A percentile compares a stretch with the other conserved stretches of the same genome.
Conservation (phyloP, 2,113 vertebrate genomes). For the Microcebus jonahi region DNA sequence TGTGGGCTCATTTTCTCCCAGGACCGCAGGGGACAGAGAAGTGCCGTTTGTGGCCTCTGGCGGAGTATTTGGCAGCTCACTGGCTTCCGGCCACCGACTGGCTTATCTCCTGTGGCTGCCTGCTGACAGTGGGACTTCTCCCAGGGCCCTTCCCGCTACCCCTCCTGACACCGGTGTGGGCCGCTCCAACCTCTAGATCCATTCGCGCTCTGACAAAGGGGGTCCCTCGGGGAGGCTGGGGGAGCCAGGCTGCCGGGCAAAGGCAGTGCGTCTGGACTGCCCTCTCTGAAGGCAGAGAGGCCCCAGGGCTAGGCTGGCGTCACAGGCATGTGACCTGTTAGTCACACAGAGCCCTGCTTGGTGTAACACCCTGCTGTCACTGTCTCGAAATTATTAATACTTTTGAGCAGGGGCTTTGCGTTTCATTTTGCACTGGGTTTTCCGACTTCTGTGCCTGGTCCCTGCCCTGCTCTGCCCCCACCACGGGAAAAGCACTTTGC, state of each 20-base stretch:
- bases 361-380: too few relatives aligned
- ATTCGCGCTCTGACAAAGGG: conserved; percentile 64
- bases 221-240: background rate
- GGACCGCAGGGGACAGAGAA: background rate
- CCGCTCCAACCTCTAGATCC: conserved; percentile 66
- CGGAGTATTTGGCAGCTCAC: fast-evolving
- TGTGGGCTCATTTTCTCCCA: background rate
- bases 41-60: fast-evolving
- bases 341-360: fast-evolving
- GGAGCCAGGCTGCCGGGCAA: background rate
- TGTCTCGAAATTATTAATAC: background rate
- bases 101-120: background rate
- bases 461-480: background rate
- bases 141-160: background rate
- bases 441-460: background rate
- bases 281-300: background rate
- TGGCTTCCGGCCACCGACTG: fast-evolving
- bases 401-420: background rate
- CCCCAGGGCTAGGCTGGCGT: background rate
- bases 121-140: background rate
- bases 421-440: background rate
- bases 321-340: fast-evolving
- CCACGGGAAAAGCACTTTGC: background rate
- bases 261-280: background rate
- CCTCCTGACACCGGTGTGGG: background rate